Conservation (phyloP, 92 coral and sea anemone species). For the Chrysogorgia sp. region DNA sequence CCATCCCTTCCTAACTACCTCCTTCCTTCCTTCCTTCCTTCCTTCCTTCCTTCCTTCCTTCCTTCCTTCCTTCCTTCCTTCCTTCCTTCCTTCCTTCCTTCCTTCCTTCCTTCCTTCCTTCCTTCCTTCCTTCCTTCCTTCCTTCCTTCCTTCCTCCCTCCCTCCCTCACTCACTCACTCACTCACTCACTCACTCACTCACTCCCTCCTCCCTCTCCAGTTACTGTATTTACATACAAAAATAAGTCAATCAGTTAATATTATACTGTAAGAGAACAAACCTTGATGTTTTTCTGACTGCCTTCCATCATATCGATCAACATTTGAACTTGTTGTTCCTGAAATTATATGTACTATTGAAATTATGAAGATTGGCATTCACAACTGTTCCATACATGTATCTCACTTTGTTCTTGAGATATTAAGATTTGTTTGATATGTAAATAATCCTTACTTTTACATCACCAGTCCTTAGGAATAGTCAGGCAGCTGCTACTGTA, state of each 20-base stretch:
- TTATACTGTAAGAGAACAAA: not conserved
- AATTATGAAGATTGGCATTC: not conserved
- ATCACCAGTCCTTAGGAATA: too few relatives aligned
- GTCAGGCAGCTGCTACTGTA: too few relatives aligned
- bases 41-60: not conserved
- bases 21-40: not conserved
- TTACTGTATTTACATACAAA: too few relatives aligned
- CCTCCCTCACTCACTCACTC: not conserved
- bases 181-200: not conserved
- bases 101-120: too few relatives aligned
- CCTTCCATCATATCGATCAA: not conserved
- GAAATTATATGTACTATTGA: not conserved
- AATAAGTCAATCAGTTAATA: not conserved
- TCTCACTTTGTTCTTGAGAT: too few relatives aligned
- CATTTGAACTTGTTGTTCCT: conserved; percentile 19
- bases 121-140: too few relatives aligned
- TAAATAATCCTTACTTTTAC: too few relatives aligned
- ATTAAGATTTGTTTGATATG: too few relatives aligned
- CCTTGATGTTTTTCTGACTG: conserved; percentile 1
- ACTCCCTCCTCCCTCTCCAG: not conserved
- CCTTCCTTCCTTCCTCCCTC: too few relatives aligned
- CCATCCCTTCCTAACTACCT: not conserved
- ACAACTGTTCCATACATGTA: too few relatives aligned
- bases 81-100: too few relatives aligned
- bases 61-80: not conserved